Base-by-base conservation (phyloP, 2,888 invertebrate species). In the Agrotis puta region DNA sequence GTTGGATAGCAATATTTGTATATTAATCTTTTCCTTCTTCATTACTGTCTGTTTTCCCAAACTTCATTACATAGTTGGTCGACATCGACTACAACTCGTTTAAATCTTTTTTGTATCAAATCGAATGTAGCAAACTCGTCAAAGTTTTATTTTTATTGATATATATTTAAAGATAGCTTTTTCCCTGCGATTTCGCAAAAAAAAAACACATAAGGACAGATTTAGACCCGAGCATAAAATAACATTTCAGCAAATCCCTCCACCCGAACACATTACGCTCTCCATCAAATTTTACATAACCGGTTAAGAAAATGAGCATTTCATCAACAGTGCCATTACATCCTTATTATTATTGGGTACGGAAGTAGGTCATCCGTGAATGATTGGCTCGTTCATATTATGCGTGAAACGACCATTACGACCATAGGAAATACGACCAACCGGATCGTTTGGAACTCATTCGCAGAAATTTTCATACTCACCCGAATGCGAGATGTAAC, bases 351-450 rank as follows among this genome's bases (percentile, higher is more conserved):
- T 83, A 84, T 84, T 85, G 77, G 68, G 72, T 79, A 72, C 80
- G 82, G 74, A 82, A 84, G 73, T 85, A 78, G 85, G 84, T 85
- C 84, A 71, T 64, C 65, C 64, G 70, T 85, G 74, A 78, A 85
- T 85, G 75, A 84, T 85, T 85, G 82, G 73, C 64, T 66, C 76
- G 64, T 84, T 78, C 76, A 74, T 74, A 85, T 84, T 79, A 79
- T 74, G 82, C 76, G 75, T 71, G 68, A 76, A 81, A 74, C 48
- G 73, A 48, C 79, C 69, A 81, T 83, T 78, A 81, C 62, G 64
- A 22, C 43, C 67, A 75, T 56, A 70, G 57, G 68, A 74, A 85
- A 81, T 74, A 81, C 70, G 71, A 72, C 68, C 67, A 70, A 74
- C 63, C 48, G 47, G 65, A 65, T 75, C 78, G 74, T 81, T 84